phyloP scores from a whole-genome alignment of 2,797 vertebrate species.

The Chloroceryle amazona region DNA sequence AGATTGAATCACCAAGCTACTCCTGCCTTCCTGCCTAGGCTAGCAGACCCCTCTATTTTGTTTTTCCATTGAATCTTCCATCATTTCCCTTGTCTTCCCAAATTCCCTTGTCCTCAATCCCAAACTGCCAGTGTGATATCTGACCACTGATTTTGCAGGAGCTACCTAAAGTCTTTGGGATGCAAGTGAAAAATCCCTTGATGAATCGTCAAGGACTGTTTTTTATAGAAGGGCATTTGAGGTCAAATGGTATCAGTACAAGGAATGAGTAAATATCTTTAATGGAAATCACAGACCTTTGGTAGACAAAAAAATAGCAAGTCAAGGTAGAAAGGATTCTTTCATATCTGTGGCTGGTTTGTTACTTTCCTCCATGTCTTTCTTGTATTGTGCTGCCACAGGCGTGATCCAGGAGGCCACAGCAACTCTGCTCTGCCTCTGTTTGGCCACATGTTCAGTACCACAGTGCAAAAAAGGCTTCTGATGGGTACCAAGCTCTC shows the following conservation, averaged over 20 bases:
- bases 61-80: not conserved
- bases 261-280: not conserved
- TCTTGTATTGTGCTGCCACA: not conserved
- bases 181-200: not conserved
- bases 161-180: not conserved
- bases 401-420: not conserved
- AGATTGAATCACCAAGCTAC: not conserved
- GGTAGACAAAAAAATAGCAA: not conserved
- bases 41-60: not conserved
- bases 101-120: not conserved
- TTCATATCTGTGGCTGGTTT: not conserved
- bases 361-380: not conserved
- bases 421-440: not conserved
- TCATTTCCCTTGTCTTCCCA: not conserved
- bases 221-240: not conserved
- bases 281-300: not conserved
- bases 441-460: fast-evolving
- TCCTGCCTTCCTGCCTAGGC: not conserved
- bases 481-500: not conserved
- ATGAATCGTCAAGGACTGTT: not conserved
- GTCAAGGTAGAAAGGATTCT: not conserved
- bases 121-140: not conserved
- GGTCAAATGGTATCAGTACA: not conserved
- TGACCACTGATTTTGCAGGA: not conserved
- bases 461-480: not conserved